These are phyloP conservation scores for Goniozus legneri DNA, from an alignment of 1,140 invertebrate species.

Conservation along the genomic window DNA sequence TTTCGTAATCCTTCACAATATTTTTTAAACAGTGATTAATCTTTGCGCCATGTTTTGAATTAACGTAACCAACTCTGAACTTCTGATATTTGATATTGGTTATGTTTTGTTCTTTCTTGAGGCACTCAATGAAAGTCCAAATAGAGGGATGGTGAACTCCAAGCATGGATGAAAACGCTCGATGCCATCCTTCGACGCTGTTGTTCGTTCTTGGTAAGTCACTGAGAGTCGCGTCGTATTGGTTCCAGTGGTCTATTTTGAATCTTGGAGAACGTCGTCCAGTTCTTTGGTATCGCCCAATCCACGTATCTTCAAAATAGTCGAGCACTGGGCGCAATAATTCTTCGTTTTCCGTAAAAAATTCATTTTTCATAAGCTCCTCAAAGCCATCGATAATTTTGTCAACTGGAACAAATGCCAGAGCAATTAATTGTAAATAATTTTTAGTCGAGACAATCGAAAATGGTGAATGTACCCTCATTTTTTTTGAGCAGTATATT, in stretches of 20 bases:
- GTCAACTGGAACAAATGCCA: neutral
- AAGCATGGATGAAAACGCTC: neutral
- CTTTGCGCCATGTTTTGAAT: too few species aligned
- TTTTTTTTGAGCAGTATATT: too few species aligned
- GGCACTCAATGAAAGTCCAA: slow-evolving; percentile 2
- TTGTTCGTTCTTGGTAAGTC: neutral
- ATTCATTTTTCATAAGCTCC: neutral
- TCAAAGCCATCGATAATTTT: neutral
- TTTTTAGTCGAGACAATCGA: too few species aligned
- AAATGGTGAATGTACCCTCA: too few species aligned
- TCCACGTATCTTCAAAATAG: neutral
- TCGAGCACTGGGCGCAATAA: neutral
- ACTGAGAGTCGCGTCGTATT: neutral
- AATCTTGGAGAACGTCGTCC: neutral
- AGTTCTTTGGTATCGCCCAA: neutral
- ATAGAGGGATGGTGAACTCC: neutral
- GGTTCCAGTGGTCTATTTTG: neutral
- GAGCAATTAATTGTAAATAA: neutral
- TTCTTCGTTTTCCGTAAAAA: neutral
- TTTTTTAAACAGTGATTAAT: too few species aligned
- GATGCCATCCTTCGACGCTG: neutral
- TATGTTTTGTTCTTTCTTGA: neutral
- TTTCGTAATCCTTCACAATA: too few species aligned
- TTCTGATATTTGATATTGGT: too few species aligned
- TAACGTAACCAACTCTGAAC: too few species aligned